phyloP scores from a whole-genome alignment of 2,888 invertebrate genomes.

The Brachynemurus nebulosus region DNA sequence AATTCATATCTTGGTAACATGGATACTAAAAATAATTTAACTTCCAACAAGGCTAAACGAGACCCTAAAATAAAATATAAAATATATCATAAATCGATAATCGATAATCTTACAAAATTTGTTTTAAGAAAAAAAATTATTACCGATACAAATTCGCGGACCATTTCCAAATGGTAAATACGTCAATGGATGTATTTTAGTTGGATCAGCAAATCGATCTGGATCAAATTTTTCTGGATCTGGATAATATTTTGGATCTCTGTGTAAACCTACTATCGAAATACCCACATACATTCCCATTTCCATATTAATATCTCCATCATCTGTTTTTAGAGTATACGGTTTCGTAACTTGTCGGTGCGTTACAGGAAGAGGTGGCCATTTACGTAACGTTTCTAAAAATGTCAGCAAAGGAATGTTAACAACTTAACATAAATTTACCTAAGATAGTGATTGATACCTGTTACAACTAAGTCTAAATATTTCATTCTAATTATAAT shows the following conservation, averaged over 20 bases:
- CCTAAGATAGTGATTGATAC: neutral
- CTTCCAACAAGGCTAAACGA: slow-evolving; percentile 5
- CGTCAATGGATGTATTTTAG: slow-evolving; percentile 31
- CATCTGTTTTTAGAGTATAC: slow-evolving; percentile 30
- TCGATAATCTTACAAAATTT: too few relatives aligned
- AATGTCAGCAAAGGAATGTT: slow-evolving; percentile 11
- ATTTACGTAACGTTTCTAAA: slow-evolving; percentile 36
- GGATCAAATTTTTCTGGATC: slow-evolving; percentile 35
- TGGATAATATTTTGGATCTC: slow-evolving; percentile 32
- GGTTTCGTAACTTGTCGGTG: slow-evolving; percentile 37
- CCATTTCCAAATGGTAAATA: slow-evolving; percentile 35
- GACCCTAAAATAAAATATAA: too few relatives aligned
- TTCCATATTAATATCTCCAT: slow-evolving; percentile 14
- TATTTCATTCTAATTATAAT: neutral
- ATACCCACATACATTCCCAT: slow-evolving; percentile 26
- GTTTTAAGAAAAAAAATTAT: too few relatives aligned
- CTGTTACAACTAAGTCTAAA: neutral
- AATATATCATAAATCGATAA: too few relatives aligned
- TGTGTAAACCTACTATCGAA: slow-evolving; percentile 30
- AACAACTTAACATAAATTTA: neutral
- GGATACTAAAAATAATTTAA: neutral
- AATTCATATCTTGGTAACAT: too few relatives aligned
- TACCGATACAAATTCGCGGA: slow-evolving; percentile 25
- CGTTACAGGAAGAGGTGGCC: slow-evolving; percentile 33
- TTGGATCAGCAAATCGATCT: slow-evolving; percentile 33